Conservation (phyloP, 2,797 vertebrate species). For the Phoebastria nigripes region DNA sequence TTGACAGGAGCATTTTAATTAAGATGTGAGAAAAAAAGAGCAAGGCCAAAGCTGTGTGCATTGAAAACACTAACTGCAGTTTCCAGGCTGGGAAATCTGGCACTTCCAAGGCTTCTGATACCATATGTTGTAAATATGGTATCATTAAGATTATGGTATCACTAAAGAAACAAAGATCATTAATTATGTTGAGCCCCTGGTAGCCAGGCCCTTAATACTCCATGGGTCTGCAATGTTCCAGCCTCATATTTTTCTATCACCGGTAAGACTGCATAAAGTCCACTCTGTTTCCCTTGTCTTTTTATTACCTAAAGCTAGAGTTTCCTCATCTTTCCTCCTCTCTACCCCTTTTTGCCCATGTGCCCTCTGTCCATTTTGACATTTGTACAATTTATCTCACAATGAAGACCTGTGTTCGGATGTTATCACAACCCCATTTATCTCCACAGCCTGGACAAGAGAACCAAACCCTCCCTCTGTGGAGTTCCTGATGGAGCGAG, state of each 20-base stretch:
- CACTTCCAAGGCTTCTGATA: not conserved
- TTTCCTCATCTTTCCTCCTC: not conserved
- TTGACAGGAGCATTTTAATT: not conserved
- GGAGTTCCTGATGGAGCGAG: not conserved
- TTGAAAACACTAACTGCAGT: not conserved
- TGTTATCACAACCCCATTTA: not conserved
- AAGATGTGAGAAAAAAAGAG: not conserved
- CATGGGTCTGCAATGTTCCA: not conserved
- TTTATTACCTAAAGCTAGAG: not conserved
- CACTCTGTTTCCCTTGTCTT: not conserved
- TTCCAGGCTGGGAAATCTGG: constrained; percentile 2
- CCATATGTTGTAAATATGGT: not conserved
- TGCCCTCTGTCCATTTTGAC: not conserved
- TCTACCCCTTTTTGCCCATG: not conserved
- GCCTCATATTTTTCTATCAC: not conserved
- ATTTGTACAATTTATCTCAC: not conserved
- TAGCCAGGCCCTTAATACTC: not conserved
- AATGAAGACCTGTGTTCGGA: not conserved
- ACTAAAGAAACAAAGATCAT: not conserved
- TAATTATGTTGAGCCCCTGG: not conserved
- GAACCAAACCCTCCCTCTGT: not conserved
- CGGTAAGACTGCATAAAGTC: not conserved
- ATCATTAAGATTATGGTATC: too few species aligned
- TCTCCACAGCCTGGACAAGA: not conserved
- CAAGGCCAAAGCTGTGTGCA: constrained; percentile 15